Percentiles rank a stretch among this genome's conserved stretches.
phyloP scores from a whole-genome alignment of 2,113 vertebrate genomes.

The Tyrannus savana region DNA sequence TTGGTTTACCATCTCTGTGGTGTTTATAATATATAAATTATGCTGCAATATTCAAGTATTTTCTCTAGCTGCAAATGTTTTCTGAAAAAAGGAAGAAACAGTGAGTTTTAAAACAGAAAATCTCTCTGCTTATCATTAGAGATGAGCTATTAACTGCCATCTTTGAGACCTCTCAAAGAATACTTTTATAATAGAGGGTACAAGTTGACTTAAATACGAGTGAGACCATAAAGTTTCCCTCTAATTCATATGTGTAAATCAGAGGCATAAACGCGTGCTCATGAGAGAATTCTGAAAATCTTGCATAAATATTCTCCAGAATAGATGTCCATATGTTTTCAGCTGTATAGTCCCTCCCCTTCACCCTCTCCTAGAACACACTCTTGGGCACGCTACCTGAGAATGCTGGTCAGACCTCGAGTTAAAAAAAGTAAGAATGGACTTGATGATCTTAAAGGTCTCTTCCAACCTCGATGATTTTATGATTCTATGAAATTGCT shows the following conservation, averaged over 20 bases:
- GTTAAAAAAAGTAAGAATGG: background rate
- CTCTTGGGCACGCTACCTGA: background rate
- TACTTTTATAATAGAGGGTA: background rate
- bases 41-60: background rate
- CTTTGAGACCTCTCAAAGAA: background rate
- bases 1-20: background rate
- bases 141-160: background rate
- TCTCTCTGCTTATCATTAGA: background rate
- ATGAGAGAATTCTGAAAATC: background rate
- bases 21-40: background rate
- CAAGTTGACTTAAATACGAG: background rate
- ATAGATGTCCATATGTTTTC: background rate
- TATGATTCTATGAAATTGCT: background rate
- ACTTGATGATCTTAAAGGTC: background rate
- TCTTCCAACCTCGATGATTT: background rate
- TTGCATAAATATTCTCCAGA: background rate
- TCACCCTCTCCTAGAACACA: background rate
- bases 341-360: background rate
- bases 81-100: background rate
- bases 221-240: background rate
- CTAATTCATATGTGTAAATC: background rate
- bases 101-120: background rate
- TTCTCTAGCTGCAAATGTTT: background rate
- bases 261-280: background rate
- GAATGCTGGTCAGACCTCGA: background rate